Percentiles rank a stretch among this genome's conserved stretches.
Conservation (phyloP, 2,888 invertebrate genomes). For the Aproaerema taeniolella region DNA sequence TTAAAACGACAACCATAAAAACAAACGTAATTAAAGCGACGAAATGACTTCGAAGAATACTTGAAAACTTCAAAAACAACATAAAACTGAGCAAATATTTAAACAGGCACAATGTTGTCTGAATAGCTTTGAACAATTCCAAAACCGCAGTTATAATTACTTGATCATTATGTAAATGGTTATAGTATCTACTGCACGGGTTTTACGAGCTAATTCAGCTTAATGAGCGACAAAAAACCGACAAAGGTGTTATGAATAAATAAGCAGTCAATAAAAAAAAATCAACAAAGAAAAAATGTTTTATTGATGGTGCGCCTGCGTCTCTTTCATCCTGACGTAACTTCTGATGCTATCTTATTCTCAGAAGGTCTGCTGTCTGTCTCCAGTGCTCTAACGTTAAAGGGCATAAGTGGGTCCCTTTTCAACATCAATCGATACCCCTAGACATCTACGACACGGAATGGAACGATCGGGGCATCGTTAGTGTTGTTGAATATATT, state of each 20-base stretch:
- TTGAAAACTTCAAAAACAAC: too few species aligned
- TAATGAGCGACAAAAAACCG: constrained; percentile 62
- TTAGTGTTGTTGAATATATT: constrained; percentile 13
- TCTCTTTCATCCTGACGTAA: constrained; percentile 56
- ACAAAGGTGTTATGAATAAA: constrained; percentile 75
- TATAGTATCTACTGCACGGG: constrained; percentile 27
- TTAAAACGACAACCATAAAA: too few species aligned
- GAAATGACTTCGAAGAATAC: too few species aligned
- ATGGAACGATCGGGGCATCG: constrained; percentile 31
- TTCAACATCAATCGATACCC: constrained; percentile 60
- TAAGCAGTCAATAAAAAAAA: constrained; percentile 49
- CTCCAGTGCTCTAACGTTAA: constrained; percentile 27
- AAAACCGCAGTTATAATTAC: constrained; percentile 24
- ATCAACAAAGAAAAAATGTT: constrained; percentile 29
- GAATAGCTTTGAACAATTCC: constrained; percentile 7
- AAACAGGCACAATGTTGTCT: background rate
- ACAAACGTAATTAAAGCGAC: too few species aligned
- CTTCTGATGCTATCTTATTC: constrained; percentile 71
- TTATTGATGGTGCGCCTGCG: constrained; percentile 63
- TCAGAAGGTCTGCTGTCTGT: constrained; percentile 47
- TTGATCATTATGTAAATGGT: constrained; percentile 25
- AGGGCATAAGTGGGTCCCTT: constrained; percentile 29
- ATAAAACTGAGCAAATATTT: background rate
- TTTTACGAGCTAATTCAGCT: constrained; percentile 49
- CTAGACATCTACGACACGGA: constrained; percentile 50